Evolutionary conservation across 2,113 vertebrate genomes (phyloP), one percentile per base, ranked within the genome.

Genomic region (Dipodomys ordii): DNA sequence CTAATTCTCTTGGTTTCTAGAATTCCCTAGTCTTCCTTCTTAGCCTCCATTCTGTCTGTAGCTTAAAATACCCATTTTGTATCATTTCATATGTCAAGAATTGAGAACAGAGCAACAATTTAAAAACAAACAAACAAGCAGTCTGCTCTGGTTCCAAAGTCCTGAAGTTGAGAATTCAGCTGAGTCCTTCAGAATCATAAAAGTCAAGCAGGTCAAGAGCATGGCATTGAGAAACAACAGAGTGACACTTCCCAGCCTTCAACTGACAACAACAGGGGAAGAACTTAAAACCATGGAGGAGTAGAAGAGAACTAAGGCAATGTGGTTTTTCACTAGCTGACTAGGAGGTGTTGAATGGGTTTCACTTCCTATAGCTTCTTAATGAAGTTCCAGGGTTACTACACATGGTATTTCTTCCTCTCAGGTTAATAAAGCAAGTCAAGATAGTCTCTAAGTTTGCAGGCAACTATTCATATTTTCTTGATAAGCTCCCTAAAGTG

Each of bases 141-240:
- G 10, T 35, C 49, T 62, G 16, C 16, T 3, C 49, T 64, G 19
- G 12, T 80, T 83, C 53, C 57, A 93, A 32, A 15, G 71, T 92
- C 30, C 90, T 81, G 15, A 90, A 73, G 28, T 65, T 71, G 16
- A 71, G 57, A 91, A 86, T 78, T 71, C 60, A 90, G 30, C 65
- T 78, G 81, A 84, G 13, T 30, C 19, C 27, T 72, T 11, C n/a
- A 87, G 62, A 90, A 80, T 71, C 27, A 35, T 57, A 80, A 65
- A 39, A 39, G 77, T 80, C 39, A 77, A 84, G 35, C 32, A 90
- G 57, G 18, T 23, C 57, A 4, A 35, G 28, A 89, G 19, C 72
- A 23, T 32, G 62, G 74, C 62, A 81, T 2, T 27, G 30, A 87
- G 30, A 72, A 32, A 35, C 67, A 8, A 65, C 53, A 94, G 65